phyloP scores from a whole-genome alignment of 1,140 invertebrate species.

The Leptoteleia sp. region DNA sequence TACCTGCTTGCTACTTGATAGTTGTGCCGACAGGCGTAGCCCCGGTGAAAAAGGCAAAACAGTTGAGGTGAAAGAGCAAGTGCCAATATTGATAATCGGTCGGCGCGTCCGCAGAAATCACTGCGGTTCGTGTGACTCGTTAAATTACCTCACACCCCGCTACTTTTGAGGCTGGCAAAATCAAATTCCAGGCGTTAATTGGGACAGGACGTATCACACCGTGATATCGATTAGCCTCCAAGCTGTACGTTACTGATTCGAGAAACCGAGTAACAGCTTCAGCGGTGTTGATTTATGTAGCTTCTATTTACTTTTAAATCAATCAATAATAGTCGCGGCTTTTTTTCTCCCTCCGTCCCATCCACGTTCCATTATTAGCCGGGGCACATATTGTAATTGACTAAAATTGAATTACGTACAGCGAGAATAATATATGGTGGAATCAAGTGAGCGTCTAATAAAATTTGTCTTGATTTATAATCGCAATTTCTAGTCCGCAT shows the following conservation, averaged over 20 bases:
- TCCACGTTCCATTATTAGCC: slow-evolving; percentile 9
- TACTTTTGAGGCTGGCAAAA: slow-evolving; percentile 53
- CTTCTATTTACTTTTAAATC: slow-evolving; percentile 47
- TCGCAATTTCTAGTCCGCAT: too few relatives aligned
- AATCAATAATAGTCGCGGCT: slow-evolving; percentile 8
- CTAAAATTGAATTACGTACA: slow-evolving; percentile 25
- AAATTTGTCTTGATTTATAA: too few relatives aligned
- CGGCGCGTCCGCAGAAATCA: slow-evolving; percentile 48
- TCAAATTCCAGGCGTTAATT: slow-evolving; percentile 63
- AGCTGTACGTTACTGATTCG: slow-evolving; percentile 45
- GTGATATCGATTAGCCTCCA: slow-evolving; percentile 60
- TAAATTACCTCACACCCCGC: slow-evolving; percentile 35
- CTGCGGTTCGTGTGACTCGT: slow-evolving; percentile 24
- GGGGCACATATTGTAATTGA: neutral
- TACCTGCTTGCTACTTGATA: slow-evolving; percentile 41
- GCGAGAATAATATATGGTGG: slow-evolving; percentile 3
- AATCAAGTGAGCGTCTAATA: too few relatives aligned
- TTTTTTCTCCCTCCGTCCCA: too few relatives aligned
- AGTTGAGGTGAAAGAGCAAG: slow-evolving; percentile 56
- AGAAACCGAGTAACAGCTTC: slow-evolving; percentile 30
- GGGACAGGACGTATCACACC: slow-evolving; percentile 56
- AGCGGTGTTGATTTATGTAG: slow-evolving; percentile 27
- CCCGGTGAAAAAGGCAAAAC: slow-evolving; percentile 68
- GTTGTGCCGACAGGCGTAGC: slow-evolving; percentile 68
- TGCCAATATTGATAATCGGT: slow-evolving; percentile 80